Percentiles rank a stretch among this genome's conserved stretches.
These are phyloP conservation scores for Okapia johnstoni DNA, from an alignment of 2,113 vertebrate genomes.

Conservation along the genomic window DNA sequence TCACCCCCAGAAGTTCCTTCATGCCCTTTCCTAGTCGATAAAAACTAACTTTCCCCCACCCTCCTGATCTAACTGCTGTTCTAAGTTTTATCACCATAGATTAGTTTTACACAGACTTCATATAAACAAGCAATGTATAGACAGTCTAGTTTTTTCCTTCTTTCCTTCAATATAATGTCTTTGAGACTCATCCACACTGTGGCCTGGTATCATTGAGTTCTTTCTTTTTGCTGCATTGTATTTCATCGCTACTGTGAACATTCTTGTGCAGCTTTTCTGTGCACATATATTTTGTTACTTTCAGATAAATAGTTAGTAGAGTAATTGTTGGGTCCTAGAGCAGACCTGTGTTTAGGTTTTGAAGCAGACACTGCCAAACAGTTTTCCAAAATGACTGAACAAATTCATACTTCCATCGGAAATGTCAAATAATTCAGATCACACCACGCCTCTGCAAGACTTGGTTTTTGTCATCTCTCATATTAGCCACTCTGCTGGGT, in stretches of 20 bases:
- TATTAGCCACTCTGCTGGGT: not conserved
- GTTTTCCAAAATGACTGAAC: not conserved
- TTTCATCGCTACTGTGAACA: not conserved
- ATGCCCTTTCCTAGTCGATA: not conserved
- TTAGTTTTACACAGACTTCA: not conserved
- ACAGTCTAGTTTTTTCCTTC: not conserved
- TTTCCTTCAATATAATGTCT: rapidly evolving
- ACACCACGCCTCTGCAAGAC: not conserved
- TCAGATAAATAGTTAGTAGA: not conserved
- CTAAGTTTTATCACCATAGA: not conserved
- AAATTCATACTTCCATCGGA: not conserved
- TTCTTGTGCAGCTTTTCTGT: too few relatives aligned
- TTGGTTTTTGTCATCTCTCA: not conserved
- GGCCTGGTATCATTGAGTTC: not conserved
- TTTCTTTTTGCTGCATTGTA: not conserved
- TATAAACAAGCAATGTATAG: not conserved
- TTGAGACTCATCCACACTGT: not conserved
- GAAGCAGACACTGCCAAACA: not conserved
- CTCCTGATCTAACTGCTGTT: not conserved
- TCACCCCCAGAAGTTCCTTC: not conserved
- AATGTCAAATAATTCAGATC: not conserved
- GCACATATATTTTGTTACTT: not conserved
- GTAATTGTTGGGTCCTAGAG: not conserved
- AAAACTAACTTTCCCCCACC: not conserved
- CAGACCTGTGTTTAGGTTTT: not conserved